Evolutionary conservation across 2,888 invertebrate species (phyloP), one percentile per base, ranked within the genome.

Genomic region (Tenthredo distinguenda): DNA sequence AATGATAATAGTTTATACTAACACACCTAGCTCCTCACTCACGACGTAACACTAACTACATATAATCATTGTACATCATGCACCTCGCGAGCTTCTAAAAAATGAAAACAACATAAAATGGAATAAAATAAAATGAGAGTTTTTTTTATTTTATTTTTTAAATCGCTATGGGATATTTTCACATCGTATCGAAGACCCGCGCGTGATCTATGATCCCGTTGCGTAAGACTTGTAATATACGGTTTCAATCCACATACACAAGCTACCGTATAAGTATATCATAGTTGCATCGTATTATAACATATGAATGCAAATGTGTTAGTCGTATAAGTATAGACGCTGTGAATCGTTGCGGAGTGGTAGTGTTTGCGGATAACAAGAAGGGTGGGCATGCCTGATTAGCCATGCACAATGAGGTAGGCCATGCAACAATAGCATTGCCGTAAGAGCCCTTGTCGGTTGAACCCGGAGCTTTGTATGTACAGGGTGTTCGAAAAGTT

Each of bases 391-490:
- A 89, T 89, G 89, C 88, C 89, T 88, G 89, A 89, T 89, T 89
- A 89, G 88, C 87, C 87, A 89, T 88, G 89, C 88, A 88, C 88
- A 89, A 88, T 89, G 88, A 88, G 88, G 87, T 87, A 87, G 88
- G 87, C 87, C 87, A 88, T 88, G 88, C 87, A 88, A 89, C 88
- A 89, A 88, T 88, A 87, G 87, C 85, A 85, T 77, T 83, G 82
- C 82, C 82, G 82, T 83, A 68, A 68, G 68, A 83, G 82, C 82
- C 82, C 82, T 83, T 83, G 82, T 83, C 82, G 82, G 82, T 55
- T 68, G 26, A 65, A 83, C 40, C 82, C 65, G 34, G 68, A 26
- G 43, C 47, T 26, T 47, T 26, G 31, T 31, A 83, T 31, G n/a
- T 68, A 83, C 68, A 83, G 82, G 82, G 82, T 83, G 82, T 68